A percentile compares a stretch with the other conserved stretches of the same genome.
phyloP scores from a whole-genome alignment of 2,113 vertebrate species.

The Rhinopithecus roxellana region DNA sequence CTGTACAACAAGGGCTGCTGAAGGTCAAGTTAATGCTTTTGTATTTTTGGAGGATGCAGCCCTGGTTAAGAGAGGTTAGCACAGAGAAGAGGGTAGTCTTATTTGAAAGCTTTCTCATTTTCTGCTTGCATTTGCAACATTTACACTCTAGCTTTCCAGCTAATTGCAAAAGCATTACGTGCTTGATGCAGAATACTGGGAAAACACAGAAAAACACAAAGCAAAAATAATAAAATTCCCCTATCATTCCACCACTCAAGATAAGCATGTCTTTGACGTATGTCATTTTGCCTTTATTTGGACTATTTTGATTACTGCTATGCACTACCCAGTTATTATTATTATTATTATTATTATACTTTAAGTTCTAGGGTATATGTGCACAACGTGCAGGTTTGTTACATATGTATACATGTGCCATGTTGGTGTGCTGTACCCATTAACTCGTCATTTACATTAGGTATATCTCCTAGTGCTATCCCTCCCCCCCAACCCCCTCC shows the following conservation, averaged over 20 bases:
- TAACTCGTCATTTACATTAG: too few species aligned
- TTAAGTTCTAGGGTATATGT: too few species aligned
- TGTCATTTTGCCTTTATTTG: background rate
- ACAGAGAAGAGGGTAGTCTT: background rate
- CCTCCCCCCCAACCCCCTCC: too few species aligned
- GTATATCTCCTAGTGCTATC: too few species aligned
- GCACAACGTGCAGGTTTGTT: too few species aligned
- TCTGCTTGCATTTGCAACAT: slow-evolving; percentile 25
- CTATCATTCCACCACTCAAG: background rate
- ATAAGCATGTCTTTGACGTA: background rate
- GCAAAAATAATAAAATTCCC: background rate
- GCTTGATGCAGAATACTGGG: background rate
- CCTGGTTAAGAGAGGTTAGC: slow-evolving; percentile 12
- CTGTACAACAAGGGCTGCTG: background rate
- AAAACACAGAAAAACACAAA: slow-evolving; percentile 28
- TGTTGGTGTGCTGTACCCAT: too few species aligned
- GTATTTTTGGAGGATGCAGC: background rate
- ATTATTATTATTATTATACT: too few species aligned
- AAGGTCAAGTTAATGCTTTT: slow-evolving; percentile 29
- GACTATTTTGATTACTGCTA: background rate
- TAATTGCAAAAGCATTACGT: slow-evolving; percentile 13
- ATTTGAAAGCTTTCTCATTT: slow-evolving; percentile 25
- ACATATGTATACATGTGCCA: too few species aligned
- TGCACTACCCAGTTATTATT: background rate
- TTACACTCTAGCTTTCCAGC: background rate